These are phyloP conservation scores for Dynastes maya DNA, from an alignment of 2,888 invertebrate genomes.

Conservation along the genomic window DNA sequence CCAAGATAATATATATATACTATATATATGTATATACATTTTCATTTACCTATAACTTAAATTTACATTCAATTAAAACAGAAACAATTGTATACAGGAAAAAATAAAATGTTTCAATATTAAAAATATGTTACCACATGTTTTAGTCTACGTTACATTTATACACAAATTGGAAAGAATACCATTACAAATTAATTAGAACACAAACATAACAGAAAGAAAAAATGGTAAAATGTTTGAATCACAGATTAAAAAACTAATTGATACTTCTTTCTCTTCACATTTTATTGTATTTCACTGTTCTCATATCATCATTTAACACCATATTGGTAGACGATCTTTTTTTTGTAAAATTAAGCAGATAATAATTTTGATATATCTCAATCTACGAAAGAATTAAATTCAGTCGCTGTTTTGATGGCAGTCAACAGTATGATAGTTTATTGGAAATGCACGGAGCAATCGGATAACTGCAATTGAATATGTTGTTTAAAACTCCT, in stretches of 20 bases:
- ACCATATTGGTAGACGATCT: slow-evolving; percentile 18
- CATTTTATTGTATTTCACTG: slow-evolving; percentile 27
- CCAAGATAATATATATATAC: slow-evolving; percentile 55
- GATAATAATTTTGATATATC: slow-evolving; percentile 33
- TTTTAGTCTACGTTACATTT: slow-evolving; percentile 14
- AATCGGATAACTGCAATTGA: not conserved
- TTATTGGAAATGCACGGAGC: not conserved
- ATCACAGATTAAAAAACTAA: slow-evolving; percentile 61
- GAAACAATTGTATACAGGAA: slow-evolving; percentile 33
- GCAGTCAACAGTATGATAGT: slow-evolving; percentile 27
- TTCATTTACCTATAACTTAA: slow-evolving; percentile 51
- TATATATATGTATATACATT: slow-evolving; percentile 53
- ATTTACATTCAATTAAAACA: slow-evolving; percentile 49
- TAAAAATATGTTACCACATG: slow-evolving; percentile 40
- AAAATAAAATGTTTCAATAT: slow-evolving; percentile 45
- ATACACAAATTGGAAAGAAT: slow-evolving; percentile 43
- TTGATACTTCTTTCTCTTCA: slow-evolving; percentile 36
- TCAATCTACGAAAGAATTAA: slow-evolving; percentile 23
- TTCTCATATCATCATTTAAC: slow-evolving; percentile 34
- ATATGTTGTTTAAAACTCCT: not conserved
- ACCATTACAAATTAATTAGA: slow-evolving; percentile 49
- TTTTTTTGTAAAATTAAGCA: slow-evolving; percentile 27
- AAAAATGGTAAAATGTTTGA: slow-evolving; percentile 60
- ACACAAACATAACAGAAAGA: slow-evolving; percentile 60
- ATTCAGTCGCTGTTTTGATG: slow-evolving; percentile 31